Conservation (phyloP, 2,113 vertebrate species). For the Scortum barcoo region DNA sequence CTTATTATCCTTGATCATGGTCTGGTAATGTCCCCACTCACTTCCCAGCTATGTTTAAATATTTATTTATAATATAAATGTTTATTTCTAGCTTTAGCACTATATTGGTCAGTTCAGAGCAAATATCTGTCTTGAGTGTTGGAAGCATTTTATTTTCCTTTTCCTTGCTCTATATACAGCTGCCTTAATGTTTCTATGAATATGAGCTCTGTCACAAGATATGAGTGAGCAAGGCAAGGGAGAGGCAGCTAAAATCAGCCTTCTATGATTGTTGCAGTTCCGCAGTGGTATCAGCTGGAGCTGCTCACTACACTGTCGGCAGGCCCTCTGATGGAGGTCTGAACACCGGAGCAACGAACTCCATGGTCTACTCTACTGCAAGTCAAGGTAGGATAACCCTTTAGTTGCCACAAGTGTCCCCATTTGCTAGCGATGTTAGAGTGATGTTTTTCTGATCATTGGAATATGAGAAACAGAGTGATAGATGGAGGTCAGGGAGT, state of each 20-base stretch:
- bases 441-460: conserved; percentile 9
- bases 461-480: conserved; percentile 31
- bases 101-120: conserved; percentile 7
- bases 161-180: conserved; percentile 61
- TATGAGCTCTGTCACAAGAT: conserved; percentile 83
- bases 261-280: conserved; percentile 77
- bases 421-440: background rate
- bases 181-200: conserved; percentile 73
- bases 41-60: background rate
- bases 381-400: conserved; percentile 79
- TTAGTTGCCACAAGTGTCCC: background rate
- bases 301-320: conserved; percentile 70
- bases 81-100: background rate
- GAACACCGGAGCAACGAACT: conserved; percentile 66
- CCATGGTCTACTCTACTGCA: conserved; percentile 76
- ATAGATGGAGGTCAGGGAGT: conserved; percentile 36
- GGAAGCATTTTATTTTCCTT: conserved; percentile 53
- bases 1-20: background rate
- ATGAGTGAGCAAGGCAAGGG: conserved; percentile 70
- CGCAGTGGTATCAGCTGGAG: conserved; percentile 67
- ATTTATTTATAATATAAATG: too few relatives aligned
- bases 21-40: background rate
- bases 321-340: conserved; percentile 79
- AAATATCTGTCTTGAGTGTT: conserved; percentile 13
- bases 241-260: conserved; percentile 81